phyloP scores from a whole-genome alignment of 1,140 invertebrate genomes.

The Trichomalopsis sarcophagae region DNA sequence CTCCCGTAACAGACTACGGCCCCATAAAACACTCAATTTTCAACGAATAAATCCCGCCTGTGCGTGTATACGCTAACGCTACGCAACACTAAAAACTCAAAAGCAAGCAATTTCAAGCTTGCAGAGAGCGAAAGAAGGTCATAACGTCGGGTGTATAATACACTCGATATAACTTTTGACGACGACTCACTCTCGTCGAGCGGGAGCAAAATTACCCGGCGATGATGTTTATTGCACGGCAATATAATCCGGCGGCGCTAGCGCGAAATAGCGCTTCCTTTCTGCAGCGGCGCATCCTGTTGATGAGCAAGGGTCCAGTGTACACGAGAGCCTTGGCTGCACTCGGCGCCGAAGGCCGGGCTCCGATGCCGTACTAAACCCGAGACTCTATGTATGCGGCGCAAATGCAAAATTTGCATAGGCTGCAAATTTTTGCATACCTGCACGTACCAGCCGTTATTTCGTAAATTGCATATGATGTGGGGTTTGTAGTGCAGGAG shows the following conservation, averaged over 20 bases:
- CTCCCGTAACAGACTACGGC: no score
- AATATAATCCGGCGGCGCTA: conserved; percentile 36
- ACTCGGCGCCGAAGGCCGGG: neutral
- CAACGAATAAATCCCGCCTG: neutral
- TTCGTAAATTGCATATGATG: neutral
- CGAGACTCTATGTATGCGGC: neutral
- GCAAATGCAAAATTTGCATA: neutral
- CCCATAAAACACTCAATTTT: neutral
- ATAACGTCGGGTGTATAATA: neutral
- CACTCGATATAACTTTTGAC: neutral
- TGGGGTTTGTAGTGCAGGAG: no score
- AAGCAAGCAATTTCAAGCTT: neutral
- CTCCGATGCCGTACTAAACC: neutral
- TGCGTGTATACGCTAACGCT: no score
- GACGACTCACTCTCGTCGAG: neutral
- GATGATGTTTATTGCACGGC: conserved; percentile 52
- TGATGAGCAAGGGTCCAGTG: conserved; percentile 53
- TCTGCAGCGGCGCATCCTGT: conserved; percentile 51
- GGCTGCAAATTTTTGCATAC: neutral
- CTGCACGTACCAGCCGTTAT: neutral
- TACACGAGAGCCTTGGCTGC: neutral
- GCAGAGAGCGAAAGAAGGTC: neutral
- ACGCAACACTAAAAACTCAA: neutral
- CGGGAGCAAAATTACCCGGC: conserved; percentile 45
- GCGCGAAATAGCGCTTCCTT: conserved; percentile 52